A percentile compares a stretch with the other conserved stretches of the same genome.
Conservation (phyloP, 2,797 vertebrate species). For the Eulemur coronatus region DNA sequence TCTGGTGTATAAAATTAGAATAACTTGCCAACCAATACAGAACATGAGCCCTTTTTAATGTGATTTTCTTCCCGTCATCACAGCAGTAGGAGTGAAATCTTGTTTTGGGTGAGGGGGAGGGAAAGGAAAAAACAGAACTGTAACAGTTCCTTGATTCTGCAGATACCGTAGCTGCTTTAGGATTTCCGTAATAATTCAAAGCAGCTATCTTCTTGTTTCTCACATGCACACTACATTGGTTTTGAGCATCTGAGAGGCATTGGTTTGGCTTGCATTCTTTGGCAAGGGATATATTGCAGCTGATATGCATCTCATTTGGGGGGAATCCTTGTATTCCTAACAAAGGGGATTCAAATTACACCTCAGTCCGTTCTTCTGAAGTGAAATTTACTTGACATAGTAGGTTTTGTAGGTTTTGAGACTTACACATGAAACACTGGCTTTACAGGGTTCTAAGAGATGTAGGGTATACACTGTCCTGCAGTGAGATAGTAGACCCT, state of each 20-base stretch:
- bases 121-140: constrained; percentile 70
- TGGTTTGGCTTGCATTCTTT: constrained; percentile 69
- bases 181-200: constrained; percentile 68
- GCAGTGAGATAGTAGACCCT: constrained; percentile 65
- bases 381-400: constrained; percentile 71
- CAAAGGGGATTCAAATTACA: constrained; percentile 58
- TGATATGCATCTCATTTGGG: constrained; percentile 53
- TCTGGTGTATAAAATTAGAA: constrained; percentile 63
- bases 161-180: constrained; percentile 64
- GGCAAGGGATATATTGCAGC: constrained; percentile 67
- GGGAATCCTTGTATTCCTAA: constrained; percentile 49
- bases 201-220: constrained; percentile 65
- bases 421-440: constrained; percentile 75
- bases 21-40: constrained; percentile 57
- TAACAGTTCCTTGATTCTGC: constrained; percentile 75
- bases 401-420: constrained; percentile 68
- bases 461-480: constrained; percentile 57
- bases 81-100: constrained; percentile 58
- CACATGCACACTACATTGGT: constrained; percentile 60
- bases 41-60: constrained; percentile 68
- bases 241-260: constrained; percentile 68
- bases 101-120: constrained; percentile 62
- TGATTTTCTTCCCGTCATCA: constrained; percentile 75
- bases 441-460: constrained; percentile 73
- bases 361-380: constrained; percentile 62